Evolutionary conservation across 2,113 vertebrate species (phyloP).

Genomic region (Labrus mixtus): DNA sequence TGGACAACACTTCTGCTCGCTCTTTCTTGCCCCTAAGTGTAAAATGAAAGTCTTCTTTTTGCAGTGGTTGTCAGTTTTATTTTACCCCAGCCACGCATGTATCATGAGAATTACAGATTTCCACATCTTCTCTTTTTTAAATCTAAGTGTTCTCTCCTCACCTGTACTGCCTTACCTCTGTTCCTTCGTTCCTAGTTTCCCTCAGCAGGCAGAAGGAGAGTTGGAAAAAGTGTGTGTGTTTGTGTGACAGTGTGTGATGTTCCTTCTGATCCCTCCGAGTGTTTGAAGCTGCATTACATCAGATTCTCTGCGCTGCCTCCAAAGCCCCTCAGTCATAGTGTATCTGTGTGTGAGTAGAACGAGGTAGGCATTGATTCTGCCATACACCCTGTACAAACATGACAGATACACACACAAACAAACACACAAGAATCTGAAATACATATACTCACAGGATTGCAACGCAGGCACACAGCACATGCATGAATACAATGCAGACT

Average conservation of each 20-base stretch:
- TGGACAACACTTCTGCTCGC: not conserved
- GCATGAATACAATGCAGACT: constrained; percentile 13
- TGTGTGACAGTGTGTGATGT: constrained; percentile 57
- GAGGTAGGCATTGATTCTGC: constrained; percentile 42
- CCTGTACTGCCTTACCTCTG: constrained; percentile 25
- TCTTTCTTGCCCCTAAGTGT: constrained; percentile 5
- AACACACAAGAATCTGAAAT: not conserved
- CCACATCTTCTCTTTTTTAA: constrained; percentile 10
- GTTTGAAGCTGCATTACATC: constrained; percentile 78
- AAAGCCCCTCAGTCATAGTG: constrained; percentile 54
- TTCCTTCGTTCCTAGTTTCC: constrained; percentile 40
- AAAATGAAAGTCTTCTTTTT: constrained; percentile 9
- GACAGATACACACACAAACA: constrained; percentile 11
- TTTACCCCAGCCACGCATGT: not conserved
- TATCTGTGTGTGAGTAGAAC: constrained; percentile 33
- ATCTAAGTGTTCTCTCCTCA: constrained; percentile 32
- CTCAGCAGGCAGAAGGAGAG: constrained; percentile 45
- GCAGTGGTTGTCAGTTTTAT: constrained; percentile 17
- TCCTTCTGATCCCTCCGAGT: constrained; percentile 61
- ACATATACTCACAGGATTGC: constrained; percentile 9
- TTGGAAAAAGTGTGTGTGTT: constrained; percentile 36
- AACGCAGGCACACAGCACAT: constrained; percentile 1
- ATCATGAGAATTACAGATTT: constrained; percentile 5
- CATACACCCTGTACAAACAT: constrained; percentile 32
- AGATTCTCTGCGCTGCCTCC: constrained; percentile 54